A percentile compares a stretch with the other conserved stretches of the same genome.
Conservation (phyloP, 2,888 invertebrate genomes). For the Eupithecia pulchellata region DNA sequence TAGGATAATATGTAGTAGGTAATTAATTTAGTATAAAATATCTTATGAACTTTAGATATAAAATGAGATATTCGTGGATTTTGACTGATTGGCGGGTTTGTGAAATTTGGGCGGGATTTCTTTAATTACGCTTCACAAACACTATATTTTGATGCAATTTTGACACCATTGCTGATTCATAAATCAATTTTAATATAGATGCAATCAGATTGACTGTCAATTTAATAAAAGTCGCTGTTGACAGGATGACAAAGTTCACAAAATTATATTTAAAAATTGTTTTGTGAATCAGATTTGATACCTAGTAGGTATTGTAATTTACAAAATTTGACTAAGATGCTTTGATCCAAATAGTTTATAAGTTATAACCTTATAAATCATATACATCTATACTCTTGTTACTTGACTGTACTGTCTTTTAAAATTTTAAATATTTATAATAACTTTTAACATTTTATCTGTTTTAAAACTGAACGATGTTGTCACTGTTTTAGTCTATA, state of each 20-base stretch:
- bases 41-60: constrained; percentile 63
- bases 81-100: constrained; percentile 50
- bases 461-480: constrained; percentile 12
- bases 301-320: neutral
- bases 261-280: neutral
- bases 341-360: constrained; percentile 20
- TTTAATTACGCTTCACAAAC: constrained; percentile 11
- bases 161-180: constrained; percentile 12
- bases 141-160: constrained; percentile 23
- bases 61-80: constrained; percentile 40
- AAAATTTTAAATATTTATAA: constrained; percentile 32
- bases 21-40: constrained; percentile 48
- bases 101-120: constrained; percentile 26
- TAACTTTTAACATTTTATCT: constrained; percentile 24
- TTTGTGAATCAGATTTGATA: neutral
- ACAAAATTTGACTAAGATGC: neutral
- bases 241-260: neutral
- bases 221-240: neutral
- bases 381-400: constrained; percentile 35
- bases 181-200: neutral
- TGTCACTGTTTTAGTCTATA: neutral
- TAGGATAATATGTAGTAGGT: constrained; percentile 39
- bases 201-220: neutral
- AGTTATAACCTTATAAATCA: constrained; percentile 26
- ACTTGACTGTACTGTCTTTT: constrained; percentile 27